Evolutionary conservation across 2,888 invertebrate genomes (phyloP).

Genomic region (Chelonus formosanus): DNA sequence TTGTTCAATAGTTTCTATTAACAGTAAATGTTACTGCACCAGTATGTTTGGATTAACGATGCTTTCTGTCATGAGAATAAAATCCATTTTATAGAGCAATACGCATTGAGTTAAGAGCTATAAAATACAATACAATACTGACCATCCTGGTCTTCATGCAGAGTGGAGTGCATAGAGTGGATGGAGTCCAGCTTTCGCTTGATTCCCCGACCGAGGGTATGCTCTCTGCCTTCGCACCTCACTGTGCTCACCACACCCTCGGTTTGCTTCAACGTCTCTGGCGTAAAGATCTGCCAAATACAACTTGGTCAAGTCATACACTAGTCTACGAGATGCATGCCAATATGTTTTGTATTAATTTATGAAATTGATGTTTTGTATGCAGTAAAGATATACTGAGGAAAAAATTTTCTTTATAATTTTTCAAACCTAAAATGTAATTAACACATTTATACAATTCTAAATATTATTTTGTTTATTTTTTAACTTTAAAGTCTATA

Average conservation of each 20-base stretch:
- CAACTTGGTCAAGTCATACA: slow-evolving; percentile 64
- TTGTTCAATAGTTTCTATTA: slow-evolving; percentile 8
- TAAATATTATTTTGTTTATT: too few species aligned
- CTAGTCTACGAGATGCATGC: slow-evolving; percentile 60
- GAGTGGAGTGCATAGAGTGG: slow-evolving; percentile 65
- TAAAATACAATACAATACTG: slow-evolving; percentile 62
- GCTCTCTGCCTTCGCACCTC: slow-evolving; percentile 62
- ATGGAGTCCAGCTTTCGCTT: slow-evolving; percentile 65
- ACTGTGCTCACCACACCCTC: slow-evolving; percentile 64
- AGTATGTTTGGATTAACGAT: slow-evolving; percentile 14
- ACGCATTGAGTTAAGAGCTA: slow-evolving; percentile 25
- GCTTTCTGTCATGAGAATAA: slow-evolving; percentile 18
- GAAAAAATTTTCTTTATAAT: neutral
- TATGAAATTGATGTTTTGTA: neutral
- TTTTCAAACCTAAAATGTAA: neutral
- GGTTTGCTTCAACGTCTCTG: slow-evolving; percentile 63
- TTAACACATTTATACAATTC: too few species aligned
- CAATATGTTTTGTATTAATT: neutral
- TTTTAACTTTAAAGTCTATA: too few species aligned
- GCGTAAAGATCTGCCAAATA: slow-evolving; percentile 65
- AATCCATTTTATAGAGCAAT: slow-evolving; percentile 29
- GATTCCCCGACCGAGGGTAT: slow-evolving; percentile 63
- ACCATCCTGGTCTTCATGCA: slow-evolving; percentile 66
- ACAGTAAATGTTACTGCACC: slow-evolving; percentile 5
- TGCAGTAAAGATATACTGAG: too few species aligned